These are phyloP conservation scores for Mimas tiliae DNA, from an alignment of 2,888 invertebrate genomes.

Conservation along the genomic window DNA sequence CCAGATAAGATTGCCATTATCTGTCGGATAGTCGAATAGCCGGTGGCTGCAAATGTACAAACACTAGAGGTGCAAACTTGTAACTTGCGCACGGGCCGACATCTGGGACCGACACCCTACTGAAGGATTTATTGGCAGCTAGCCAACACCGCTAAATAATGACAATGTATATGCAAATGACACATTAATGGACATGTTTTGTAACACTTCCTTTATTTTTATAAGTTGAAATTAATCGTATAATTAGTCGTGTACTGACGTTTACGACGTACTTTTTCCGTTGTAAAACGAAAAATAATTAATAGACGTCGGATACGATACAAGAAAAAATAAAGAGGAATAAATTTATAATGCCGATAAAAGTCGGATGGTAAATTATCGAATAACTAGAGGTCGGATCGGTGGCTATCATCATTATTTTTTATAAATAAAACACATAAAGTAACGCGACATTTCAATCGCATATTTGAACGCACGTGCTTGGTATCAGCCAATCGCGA, in stretches of 20 bases:
- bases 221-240: neutral
- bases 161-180: slow-evolving; percentile 13
- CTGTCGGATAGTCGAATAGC: slow-evolving; percentile 26
- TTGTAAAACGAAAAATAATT: neutral
- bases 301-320: slow-evolving; percentile 10
- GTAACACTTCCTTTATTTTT: slow-evolving; percentile 17
- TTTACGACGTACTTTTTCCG: slow-evolving; percentile 10
- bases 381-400: slow-evolving; percentile 40
- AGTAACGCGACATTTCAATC: slow-evolving; percentile 41
- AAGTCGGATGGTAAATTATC: slow-evolving; percentile 35
- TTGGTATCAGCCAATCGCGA: slow-evolving; percentile 43
- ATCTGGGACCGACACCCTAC: slow-evolving; percentile 17
- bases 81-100: slow-evolving; percentile 13
- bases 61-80: slow-evolving; percentile 28
- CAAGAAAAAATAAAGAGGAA: neutral
- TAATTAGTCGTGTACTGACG: slow-evolving; percentile 4
- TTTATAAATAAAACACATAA: slow-evolving; percentile 33
- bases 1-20: slow-evolving; percentile 63
- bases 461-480: slow-evolving; percentile 54
- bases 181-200: slow-evolving; percentile 9
- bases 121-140: slow-evolving; percentile 2
- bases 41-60: slow-evolving; percentile 25
- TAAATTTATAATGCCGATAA: slow-evolving; percentile 9
- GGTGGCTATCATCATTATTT: slow-evolving; percentile 48
- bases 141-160: slow-evolving; percentile 14